A percentile compares a stretch with the other conserved stretches of the same genome.
These are phyloP conservation scores for Saimiri boliviensis DNA, from an alignment of 2,113 vertebrate species.

Conservation along the genomic window DNA sequence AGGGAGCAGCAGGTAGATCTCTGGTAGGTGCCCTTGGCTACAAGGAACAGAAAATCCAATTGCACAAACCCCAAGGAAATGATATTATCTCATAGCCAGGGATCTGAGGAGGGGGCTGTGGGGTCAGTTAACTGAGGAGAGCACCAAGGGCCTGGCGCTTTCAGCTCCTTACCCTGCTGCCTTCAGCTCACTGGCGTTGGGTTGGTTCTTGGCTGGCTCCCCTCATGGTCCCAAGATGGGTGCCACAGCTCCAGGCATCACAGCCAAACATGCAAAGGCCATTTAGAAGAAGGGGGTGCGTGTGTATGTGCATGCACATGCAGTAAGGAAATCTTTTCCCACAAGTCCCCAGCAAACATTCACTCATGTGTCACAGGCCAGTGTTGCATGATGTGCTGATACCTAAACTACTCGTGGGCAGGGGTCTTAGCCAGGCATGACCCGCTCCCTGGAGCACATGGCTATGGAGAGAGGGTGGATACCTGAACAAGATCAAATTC, in stretches of 20 bases:
- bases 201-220: not conserved
- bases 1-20: not conserved
- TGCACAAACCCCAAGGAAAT: not conserved
- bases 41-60: not conserved
- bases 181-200: not conserved
- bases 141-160: no score
- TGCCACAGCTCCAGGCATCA: not conserved
- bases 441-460: accelerated
- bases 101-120: no score
- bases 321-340: not conserved
- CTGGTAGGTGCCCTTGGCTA: not conserved
- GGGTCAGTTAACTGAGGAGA: not conserved
- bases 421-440: not conserved
- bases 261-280: not conserved
- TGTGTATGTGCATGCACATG: not conserved
- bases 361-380: not conserved
- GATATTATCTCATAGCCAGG: accelerated
- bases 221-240: not conserved
- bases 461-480: no score
- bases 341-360: not conserved
- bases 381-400: accelerated
- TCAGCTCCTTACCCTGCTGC: not conserved
- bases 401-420: not conserved
- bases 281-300: not conserved
- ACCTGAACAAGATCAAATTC: no score